Base-by-base conservation (phyloP, 2,888 invertebrate genomes). In the Venustoraphidia nigricollis region DNA sequence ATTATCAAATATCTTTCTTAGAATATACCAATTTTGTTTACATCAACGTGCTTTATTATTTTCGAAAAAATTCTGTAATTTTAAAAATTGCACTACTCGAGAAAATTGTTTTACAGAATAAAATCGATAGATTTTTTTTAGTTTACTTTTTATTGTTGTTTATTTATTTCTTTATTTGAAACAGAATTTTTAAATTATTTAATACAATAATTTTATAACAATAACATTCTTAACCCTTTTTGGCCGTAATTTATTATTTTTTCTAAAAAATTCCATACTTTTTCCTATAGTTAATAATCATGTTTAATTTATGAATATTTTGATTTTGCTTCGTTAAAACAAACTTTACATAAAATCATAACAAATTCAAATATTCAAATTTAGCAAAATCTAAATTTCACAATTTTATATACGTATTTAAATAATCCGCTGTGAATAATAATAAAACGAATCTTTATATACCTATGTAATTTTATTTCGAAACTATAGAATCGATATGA, bases 21-120 rank as follows among this genome's bases (percentile, higher is more conserved):
- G 43, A 49, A 49, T 46, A 46, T 46, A 42, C 41, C 45, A 10
- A 45, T 34, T 39, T 44, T 27, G 8, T n/a, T 35, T 41, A 10
- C 10, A 10, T 38, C 36, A 45, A 42, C 45, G 10, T 40, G 36
- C 27, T 27, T 27, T 27, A 27, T 27, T 27, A 27, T 6, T 27
- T 27, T 27, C 27, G 27, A 27, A 3, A 27, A 27, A 27, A 27
- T 27, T 27, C 27, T 27, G 27, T 27, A 27, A 27, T 3, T 27
- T 27, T 27, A 35, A 9, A n/a, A 41, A 45, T 41, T 44, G 45
- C 47, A 46, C 44, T 39, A 17, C 44, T 44, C 48, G 41, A 46
- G 46, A 50, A 46, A 46, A 50, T 50, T 52, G 50, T 52, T 52
- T 47, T 50, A 52, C 52, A 52, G 50, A 49, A 52, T 50, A 52